Evolutionary conservation across 2,797 vertebrate genomes (phyloP).

Genomic region (Varecia variegata): DNA sequence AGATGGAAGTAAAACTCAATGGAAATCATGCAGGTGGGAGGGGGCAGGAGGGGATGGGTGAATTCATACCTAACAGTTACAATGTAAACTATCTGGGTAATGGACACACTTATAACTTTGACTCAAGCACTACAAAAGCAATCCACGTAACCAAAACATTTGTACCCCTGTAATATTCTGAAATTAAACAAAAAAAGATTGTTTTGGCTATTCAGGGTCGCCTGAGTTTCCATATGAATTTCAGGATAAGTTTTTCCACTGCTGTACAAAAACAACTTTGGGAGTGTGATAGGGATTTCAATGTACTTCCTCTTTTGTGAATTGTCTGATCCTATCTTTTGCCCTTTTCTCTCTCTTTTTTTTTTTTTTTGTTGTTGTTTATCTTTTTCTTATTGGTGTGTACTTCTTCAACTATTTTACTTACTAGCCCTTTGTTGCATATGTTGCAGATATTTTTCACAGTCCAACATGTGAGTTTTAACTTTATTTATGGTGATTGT

Average conservation of each 20-base stretch:
- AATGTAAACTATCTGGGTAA: too few species aligned
- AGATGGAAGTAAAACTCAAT: too few species aligned
- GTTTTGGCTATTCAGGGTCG: neutral
- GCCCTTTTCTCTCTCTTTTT: neutral
- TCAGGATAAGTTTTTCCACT: neutral
- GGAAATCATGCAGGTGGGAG: too few species aligned
- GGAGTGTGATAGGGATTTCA: neutral
- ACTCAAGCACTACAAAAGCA: too few species aligned
- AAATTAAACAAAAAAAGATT: neutral
- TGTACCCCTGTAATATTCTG: too few species aligned
- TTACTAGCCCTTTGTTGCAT: neutral
- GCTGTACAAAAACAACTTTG: neutral
- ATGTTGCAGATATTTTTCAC: neutral
- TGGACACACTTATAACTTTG: too few species aligned
- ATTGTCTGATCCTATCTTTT: neutral
- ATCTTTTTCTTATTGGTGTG: neutral
- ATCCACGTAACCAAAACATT: too few species aligned
- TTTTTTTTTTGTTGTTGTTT: neutral
- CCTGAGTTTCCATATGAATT: neutral
- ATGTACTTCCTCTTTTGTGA: neutral
- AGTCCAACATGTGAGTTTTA: neutral
- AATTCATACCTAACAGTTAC: too few species aligned
- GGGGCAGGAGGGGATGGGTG: too few species aligned
- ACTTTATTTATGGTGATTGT: neutral
- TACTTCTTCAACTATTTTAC: neutral